Conservation (phyloP, 2,797 vertebrate genomes). For the Antennarius maculatus region DNA sequence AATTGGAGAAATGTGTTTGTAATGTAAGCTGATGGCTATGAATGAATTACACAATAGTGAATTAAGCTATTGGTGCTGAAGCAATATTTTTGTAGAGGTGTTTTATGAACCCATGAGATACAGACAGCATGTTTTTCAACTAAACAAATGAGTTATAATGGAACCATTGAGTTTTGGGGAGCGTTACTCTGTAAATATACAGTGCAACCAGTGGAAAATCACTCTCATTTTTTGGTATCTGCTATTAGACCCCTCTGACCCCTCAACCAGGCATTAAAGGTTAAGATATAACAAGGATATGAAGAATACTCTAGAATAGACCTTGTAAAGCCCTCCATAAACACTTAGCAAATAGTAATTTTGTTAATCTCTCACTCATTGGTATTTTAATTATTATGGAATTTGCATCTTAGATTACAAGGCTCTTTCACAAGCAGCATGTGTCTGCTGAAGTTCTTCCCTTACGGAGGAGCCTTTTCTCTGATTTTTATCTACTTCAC, state of each 20-base stretch:
- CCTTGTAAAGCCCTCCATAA: slow-evolving; percentile 33
- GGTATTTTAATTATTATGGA: slow-evolving; percentile 33
- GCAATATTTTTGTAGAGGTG: background rate
- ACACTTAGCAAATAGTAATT: slow-evolving; percentile 36
- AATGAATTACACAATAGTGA: no score
- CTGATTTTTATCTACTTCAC: slow-evolving; percentile 12
- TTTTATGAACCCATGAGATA: slow-evolving; percentile 5
- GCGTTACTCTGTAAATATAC: background rate
- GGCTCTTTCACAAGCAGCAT: slow-evolving; percentile 22
- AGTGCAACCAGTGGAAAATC: background rate
- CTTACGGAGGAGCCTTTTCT: background rate
- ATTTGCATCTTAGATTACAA: slow-evolving; percentile 49
- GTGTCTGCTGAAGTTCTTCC: slow-evolving; percentile 7
- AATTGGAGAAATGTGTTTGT: no score
- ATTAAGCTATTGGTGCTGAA: no score
- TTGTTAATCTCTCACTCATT: slow-evolving; percentile 44
- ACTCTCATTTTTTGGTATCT: background rate
- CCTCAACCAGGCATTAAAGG: background rate
- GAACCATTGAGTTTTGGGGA: no score
- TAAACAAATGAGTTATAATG: background rate
- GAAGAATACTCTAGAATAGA: slow-evolving; percentile 11
- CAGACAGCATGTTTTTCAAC: background rate
- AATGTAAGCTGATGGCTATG: no score
- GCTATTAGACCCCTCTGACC: slow-evolving; percentile 9
- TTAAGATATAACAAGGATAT: slow-evolving; percentile 20